Evolutionary conservation across 2,113 vertebrate species (phyloP).

Genomic region (Capra hircus): DNA sequence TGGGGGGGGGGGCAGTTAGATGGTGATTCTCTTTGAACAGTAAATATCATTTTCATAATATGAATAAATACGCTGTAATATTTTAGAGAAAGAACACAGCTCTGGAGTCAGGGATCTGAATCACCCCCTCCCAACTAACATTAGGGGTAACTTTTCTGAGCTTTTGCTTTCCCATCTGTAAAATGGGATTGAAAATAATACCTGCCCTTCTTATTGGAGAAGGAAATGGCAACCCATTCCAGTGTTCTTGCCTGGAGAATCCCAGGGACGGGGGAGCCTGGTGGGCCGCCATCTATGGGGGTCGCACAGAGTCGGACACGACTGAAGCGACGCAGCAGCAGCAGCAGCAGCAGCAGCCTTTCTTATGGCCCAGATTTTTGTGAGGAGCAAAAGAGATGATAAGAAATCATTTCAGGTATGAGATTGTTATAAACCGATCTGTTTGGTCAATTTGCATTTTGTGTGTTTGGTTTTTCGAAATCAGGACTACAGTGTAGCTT

Average conservation of each 20-base stretch:
- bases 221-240: too few species aligned
- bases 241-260: too few species aligned
- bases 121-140: neutral
- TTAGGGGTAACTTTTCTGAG: constrained; percentile 8
- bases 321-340: too few species aligned
- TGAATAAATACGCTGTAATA: neutral
- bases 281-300: too few species aligned
- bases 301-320: too few species aligned
- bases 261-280: too few species aligned
- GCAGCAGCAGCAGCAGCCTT: neutral
- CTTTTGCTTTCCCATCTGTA: neutral
- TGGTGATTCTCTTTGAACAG: constrained; percentile 14
- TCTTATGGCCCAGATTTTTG: neutral
- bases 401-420: neutral
- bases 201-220: neutral
- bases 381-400: neutral
- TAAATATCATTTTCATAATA: constrained; percentile 1
- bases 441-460: neutral
- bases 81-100: neutral
- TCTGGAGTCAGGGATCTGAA: neutral
- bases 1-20: neutral
- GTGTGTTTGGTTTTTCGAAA: neutral
- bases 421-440: neutral
- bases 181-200: neutral
- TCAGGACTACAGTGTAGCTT: neutral